These are phyloP conservation scores for Formica selysi DNA, from an alignment of 1,140 invertebrate species.

Conservation along the genomic window DNA sequence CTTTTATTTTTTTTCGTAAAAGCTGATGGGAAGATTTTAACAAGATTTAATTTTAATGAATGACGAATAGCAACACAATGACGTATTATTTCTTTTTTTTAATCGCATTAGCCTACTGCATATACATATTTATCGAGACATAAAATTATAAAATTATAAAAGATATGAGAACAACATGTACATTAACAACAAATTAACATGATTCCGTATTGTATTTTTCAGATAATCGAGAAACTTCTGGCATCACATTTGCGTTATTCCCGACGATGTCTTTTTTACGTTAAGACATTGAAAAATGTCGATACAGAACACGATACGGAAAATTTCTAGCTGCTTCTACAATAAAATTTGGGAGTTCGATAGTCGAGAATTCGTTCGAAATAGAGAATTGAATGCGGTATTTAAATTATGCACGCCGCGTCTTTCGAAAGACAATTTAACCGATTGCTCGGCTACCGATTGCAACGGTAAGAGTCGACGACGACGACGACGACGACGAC, in stretches of 20 bases:
- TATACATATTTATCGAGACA: not conserved
- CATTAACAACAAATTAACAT: not conserved
- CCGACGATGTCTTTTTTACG: not conserved
- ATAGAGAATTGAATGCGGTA: conserved; percentile 20
- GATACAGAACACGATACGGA: not conserved
- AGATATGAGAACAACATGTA: not conserved
- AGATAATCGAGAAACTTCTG: not conserved
- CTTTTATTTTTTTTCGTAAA: not conserved
- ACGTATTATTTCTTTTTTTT: not conserved
- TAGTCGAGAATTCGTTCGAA: not conserved
- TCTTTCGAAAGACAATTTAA: conserved; percentile 51
- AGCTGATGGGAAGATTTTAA: not conserved
- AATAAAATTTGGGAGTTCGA: not conserved
- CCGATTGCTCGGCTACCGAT: conserved; percentile 46
- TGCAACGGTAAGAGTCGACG: conserved; percentile 22
- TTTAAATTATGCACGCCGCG: conserved; percentile 40
- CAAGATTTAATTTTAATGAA: not conserved
- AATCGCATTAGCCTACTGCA: not conserved
- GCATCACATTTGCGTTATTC: not conserved
- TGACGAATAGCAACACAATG: not conserved
- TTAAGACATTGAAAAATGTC: not conserved
- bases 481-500: conserved; percentile 11
- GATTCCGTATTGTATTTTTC: not conserved
- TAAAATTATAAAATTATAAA: conserved; percentile 21
- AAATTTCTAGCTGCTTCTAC: not conserved